phyloP scores from a whole-genome alignment of 2,113 vertebrate genomes.

The Crotalus helleri region DNA sequence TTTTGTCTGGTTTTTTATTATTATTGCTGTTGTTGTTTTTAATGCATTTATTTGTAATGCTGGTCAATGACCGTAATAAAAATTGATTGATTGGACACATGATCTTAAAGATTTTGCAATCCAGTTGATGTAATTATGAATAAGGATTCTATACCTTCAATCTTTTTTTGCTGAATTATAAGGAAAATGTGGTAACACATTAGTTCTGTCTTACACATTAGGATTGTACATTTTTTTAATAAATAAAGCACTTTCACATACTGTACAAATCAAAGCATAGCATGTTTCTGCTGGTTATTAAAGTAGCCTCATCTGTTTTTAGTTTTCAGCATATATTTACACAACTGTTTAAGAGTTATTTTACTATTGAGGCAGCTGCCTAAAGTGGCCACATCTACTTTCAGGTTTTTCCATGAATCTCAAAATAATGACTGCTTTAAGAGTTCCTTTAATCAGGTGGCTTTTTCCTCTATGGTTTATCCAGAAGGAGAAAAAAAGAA shows the following conservation, averaged over 20 bases:
- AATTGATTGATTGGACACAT: not conserved
- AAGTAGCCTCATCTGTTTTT: not conserved
- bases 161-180: not conserved
- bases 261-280: not conserved
- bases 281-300: not conserved
- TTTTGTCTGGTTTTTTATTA: not conserved
- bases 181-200: not conserved
- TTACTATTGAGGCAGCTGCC: not conserved
- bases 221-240: not conserved
- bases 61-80: not conserved
- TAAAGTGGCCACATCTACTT: not conserved
- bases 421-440: not conserved
- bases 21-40: not conserved
- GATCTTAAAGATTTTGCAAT: not conserved
- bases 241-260: not conserved
- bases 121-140: not conserved
- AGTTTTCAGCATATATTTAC: not conserved
- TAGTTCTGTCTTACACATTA: not conserved
- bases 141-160: not conserved
- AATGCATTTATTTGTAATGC: not conserved
- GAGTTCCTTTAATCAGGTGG: not conserved
- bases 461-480: not conserved
- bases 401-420: not conserved
- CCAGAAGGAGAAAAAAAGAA: not conserved
- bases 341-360: not conserved